Percentiles rank a stretch among this genome's conserved stretches.
phyloP scores from a whole-genome alignment of 2,797 vertebrate genomes.

The Danionella dracula region DNA sequence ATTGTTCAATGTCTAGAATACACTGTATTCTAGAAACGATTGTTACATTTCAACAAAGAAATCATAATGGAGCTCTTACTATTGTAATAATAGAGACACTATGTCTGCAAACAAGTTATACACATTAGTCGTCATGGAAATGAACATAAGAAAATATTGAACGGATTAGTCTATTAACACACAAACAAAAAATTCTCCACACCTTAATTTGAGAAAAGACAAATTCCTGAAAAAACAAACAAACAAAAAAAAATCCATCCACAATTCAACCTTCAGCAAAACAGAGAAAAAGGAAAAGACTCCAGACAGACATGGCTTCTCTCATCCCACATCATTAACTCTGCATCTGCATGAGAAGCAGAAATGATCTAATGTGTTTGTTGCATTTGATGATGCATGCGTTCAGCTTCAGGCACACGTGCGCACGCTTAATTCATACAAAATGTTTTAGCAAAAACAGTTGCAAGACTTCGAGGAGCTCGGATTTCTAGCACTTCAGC shows the following conservation, averaged over 20 bases:
- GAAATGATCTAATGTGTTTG: conserved; percentile 54
- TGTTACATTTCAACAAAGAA: no score
- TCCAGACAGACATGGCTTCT: conserved; percentile 64
- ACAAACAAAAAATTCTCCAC: conserved; percentile 8
- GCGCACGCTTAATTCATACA: conserved; percentile 1
- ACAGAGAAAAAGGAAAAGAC: conserved; percentile 35
- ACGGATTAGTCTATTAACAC: no score
- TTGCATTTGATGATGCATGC: conserved; percentile 63
- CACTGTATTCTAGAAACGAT: no score
- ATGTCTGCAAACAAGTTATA: no score
- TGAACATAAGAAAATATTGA: no score
- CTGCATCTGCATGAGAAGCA: conserved; percentile 5
- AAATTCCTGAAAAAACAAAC: not conserved
- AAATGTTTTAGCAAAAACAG: not conserved
- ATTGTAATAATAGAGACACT: no score
- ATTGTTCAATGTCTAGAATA: no score
- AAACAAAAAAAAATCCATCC: not conserved
- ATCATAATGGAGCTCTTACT: no score
- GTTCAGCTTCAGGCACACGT: conserved; percentile 45
- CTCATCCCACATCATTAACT: conserved; percentile 32
- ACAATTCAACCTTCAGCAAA: not conserved
- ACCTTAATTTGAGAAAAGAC: not conserved
- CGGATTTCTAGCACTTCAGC: conserved; percentile 57
- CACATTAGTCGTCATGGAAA: no score
- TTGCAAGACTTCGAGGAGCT: conserved; percentile 46